These are phyloP conservation scores for Pomatostomus ruficeps DNA, from an alignment of 2,113 vertebrate genomes.

Conservation along the genomic window DNA sequence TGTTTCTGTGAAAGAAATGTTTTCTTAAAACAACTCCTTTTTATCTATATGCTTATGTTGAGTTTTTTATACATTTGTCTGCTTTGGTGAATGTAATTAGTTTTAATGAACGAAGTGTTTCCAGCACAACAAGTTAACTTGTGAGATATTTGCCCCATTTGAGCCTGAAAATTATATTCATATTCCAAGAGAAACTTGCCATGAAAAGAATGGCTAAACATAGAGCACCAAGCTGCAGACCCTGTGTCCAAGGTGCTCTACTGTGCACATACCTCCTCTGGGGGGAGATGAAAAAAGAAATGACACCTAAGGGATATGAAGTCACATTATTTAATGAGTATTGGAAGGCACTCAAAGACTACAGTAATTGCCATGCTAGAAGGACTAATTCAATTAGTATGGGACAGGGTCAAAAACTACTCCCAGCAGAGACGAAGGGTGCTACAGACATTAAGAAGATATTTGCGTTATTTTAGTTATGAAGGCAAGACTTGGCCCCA, in stretches of 20 bases:
- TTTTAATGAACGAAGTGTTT: not conserved
- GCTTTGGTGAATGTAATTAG: not conserved
- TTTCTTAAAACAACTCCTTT: constrained; percentile 6
- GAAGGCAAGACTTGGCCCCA: not conserved
- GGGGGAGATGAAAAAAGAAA: not conserved
- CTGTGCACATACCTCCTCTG: not conserved
- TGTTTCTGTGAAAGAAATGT: not conserved
- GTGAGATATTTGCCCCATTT: not conserved
- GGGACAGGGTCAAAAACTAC: not conserved
- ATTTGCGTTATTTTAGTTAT: not conserved
- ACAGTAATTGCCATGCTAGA: not conserved
- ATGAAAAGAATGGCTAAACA: not conserved
- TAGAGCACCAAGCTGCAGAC: not conserved
- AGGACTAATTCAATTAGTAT: not conserved
- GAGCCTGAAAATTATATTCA: not conserved
- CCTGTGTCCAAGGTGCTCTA: not conserved
- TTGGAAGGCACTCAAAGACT: not conserved
- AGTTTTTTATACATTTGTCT: not conserved
- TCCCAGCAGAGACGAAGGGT: not conserved
- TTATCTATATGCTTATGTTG: not conserved
- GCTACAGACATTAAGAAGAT: not conserved
- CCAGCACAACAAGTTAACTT: not conserved
- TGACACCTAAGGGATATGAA: not conserved
- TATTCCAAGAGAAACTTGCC: not conserved
- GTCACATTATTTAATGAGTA: not conserved